Base-by-base conservation (phyloP, 2,888 invertebrate species). In the Trypoxylon attenuatum region DNA sequence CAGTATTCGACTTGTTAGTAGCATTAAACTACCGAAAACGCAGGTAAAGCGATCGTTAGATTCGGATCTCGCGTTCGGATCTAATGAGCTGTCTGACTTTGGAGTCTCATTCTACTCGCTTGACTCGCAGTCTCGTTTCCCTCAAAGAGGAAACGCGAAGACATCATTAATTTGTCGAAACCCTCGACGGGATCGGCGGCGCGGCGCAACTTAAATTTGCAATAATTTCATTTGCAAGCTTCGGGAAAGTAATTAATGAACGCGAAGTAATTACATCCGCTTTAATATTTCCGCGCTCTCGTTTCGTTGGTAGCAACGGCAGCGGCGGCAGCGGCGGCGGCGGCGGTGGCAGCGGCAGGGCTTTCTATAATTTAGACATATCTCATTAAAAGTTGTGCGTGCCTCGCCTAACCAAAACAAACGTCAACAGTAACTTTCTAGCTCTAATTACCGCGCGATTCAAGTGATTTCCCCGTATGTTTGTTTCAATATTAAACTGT, bases 301-400 rank as follows among this genome's bases (percentile, higher is more conserved):
- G 58, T 58, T 67, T 69, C 64, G n/a, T n/a, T n/a, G n/a, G n/a
- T n/a, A n/a, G n/a, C n/a, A n/a, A n/a, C n/a, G n/a, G n/a, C n/a
- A n/a, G n/a, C n/a, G n/a, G n/a, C n/a, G n/a, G n/a, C n/a, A n/a
- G n/a, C n/a, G n/a, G n/a, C n/a, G n/a, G n/a, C n/a, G n/a, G n/a
- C n/a, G n/a, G n/a, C n/a, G n/a, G n/a, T n/a, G 51, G 57, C 58
- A 51, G 54, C 60, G 60, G n/a, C n/a, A 13, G 33, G 33, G 70
- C 53, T 69, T 70, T 64, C 69, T 69, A 64, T 69, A 69, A 69
- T 67, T 70, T 64, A 66, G 64, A 70, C 64, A 60, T 70, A 70
- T 69, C 68, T 70, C 70, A 69, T 69, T 70, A 70, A 70, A 68
- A 68, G 69, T 70, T 70, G 51, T 60, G 43, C 69, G 60, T 56